Conservation (phyloP, 2,113 vertebrate genomes). For the Butorides virescens region DNA sequence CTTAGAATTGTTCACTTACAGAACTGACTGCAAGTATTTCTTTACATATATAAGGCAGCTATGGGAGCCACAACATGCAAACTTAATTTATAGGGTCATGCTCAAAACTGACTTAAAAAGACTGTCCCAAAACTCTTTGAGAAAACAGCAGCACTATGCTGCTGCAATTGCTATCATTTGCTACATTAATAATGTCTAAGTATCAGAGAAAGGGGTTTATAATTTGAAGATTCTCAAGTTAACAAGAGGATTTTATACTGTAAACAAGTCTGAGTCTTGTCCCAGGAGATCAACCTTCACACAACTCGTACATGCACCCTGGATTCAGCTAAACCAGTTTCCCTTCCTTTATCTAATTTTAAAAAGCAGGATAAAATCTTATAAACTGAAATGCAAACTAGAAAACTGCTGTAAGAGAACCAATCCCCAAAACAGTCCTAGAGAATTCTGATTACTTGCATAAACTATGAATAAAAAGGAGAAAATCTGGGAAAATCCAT, state of each 20-base stretch:
- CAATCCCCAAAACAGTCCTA: not conserved
- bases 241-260: not conserved
- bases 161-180: not conserved
- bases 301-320: accelerated
- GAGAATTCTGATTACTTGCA: not conserved
- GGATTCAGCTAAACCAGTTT: not conserved
- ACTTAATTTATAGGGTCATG: not conserved
- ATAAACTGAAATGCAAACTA: not conserved
- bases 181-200: accelerated
- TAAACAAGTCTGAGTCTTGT: not conserved
- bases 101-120: not conserved
- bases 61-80: not conserved
- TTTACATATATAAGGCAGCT: not conserved
- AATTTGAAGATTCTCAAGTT: not conserved
- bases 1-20: not conserved
- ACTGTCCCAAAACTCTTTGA: not conserved
- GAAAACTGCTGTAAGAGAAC: not conserved
- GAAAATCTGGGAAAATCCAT: not conserved
- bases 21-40: not conserved
- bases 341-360: not conserved
- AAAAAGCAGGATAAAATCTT: not conserved
- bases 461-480: not conserved
- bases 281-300: accelerated
- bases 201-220: not conserved
- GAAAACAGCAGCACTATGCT: not conserved